Evolutionary conservation across 2,113 vertebrate species (phyloP).

Genomic region (Hydropotes inermis): DNA sequence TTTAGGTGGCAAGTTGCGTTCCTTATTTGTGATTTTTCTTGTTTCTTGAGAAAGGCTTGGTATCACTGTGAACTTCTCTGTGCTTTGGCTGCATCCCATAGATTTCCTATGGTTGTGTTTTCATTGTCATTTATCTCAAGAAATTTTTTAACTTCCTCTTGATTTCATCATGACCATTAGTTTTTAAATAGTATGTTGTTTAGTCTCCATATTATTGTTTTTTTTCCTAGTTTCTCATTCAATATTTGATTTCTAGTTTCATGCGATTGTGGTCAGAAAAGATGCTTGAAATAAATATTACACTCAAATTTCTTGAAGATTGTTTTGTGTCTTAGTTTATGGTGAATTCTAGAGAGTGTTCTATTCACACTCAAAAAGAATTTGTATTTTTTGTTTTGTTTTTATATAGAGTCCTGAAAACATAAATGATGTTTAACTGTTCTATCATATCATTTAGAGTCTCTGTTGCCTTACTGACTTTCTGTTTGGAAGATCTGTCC

Average conservation of each 20-base stretch:
- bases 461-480: neutral
- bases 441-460: neutral
- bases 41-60: neutral
- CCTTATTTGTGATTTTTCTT: neutral
- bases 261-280: neutral
- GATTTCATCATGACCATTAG: neutral
- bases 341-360: neutral
- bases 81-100: neutral
- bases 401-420: neutral
- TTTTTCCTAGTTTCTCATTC: neutral
- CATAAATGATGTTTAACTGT: neutral
- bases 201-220: neutral
- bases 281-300: neutral
- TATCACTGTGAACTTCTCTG: neutral
- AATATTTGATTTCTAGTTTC: neutral
- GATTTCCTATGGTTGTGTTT: neutral
- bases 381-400: neutral
- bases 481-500: neutral
- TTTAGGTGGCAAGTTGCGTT: neutral
- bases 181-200: neutral
- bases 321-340: neutral
- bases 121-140: neutral
- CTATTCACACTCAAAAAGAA: neutral
- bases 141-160: neutral
- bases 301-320: neutral